Percentiles rank a stretch among this genome's conserved stretches.
phyloP scores from a whole-genome alignment of 2,888 invertebrate species.

The Scelioninae gen. 1 region DNA sequence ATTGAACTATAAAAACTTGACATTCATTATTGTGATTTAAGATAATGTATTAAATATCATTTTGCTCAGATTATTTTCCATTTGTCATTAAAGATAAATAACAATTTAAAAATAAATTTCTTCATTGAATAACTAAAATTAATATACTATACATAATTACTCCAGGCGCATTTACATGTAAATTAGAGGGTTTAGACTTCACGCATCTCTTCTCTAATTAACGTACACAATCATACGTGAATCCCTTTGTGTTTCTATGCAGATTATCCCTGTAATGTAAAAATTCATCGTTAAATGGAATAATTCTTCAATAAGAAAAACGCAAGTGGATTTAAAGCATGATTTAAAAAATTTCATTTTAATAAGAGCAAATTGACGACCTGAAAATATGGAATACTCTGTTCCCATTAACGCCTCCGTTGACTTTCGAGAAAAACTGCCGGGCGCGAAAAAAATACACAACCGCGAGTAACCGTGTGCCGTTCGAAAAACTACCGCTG shows the following conservation, averaged over 20 bases:
- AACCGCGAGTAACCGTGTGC: too few species aligned
- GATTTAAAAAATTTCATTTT: too few species aligned
- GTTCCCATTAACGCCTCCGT: too few species aligned
- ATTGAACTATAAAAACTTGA: too few species aligned
- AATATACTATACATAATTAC: constrained; percentile 58
- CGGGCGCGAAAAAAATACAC: too few species aligned
- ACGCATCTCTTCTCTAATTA: constrained; percentile 64
- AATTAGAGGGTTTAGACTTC: constrained; percentile 63
- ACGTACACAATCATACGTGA: constrained; percentile 64
- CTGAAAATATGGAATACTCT: too few species aligned
- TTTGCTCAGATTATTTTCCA: constrained; percentile 7
- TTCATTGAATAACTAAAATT: constrained; percentile 43
- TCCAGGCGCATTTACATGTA: constrained; percentile 54
- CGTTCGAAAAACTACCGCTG: too few species aligned
- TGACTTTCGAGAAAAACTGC: too few species aligned
- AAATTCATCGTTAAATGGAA: constrained; percentile 34
- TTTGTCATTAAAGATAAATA: too few species aligned
- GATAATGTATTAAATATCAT: too few species aligned
- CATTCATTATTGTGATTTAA: too few species aligned
- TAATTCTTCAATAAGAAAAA: not conserved
- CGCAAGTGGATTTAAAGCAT: not conserved
- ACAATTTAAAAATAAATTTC: not conserved
- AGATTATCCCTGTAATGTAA: constrained; percentile 28
- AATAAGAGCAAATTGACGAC: too few species aligned
- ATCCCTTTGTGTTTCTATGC: constrained; percentile 54